Conservation (phyloP, 1,140 invertebrate species). For the Gonatopus flavifemur region DNA sequence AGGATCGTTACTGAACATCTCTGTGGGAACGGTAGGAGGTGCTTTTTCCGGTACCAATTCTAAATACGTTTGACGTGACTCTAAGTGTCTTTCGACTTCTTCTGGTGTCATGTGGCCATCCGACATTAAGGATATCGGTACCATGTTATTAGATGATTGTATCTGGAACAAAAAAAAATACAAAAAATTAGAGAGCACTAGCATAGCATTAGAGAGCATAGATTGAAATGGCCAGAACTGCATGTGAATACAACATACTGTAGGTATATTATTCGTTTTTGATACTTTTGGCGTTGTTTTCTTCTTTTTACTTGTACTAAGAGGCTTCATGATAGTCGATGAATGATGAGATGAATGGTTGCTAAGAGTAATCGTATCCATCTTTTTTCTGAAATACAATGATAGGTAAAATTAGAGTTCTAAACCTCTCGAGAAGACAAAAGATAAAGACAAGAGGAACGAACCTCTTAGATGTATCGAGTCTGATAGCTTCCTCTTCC, state of each 20-base stretch:
- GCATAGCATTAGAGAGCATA: background rate
- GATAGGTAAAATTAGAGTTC: background rate
- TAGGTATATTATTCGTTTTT: constrained; percentile 43
- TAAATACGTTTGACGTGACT: constrained; percentile 79
- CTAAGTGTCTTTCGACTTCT: constrained; percentile 86
- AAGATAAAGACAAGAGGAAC: background rate
- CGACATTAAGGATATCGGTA: constrained; percentile 59
- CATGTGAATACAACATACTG: no score
- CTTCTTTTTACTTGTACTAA: constrained; percentile 57
- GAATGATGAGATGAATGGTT: constrained; percentile 51
- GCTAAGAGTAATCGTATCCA: constrained; percentile 45
- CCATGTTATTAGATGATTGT: constrained; percentile 43
- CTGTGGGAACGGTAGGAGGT: constrained; percentile 83
- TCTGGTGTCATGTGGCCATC: constrained; percentile 88
- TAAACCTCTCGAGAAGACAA: background rate
- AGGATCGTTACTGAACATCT: constrained; percentile 91
- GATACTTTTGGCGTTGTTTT: constrained; percentile 50
- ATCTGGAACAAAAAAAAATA: constrained; percentile 24
- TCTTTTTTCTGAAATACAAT: constrained; percentile 46
- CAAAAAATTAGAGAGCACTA: background rate
- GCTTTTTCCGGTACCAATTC: constrained; percentile 83
- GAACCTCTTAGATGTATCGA: constrained; percentile 60
- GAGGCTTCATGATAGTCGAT: constrained; percentile 48
- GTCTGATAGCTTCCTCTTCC: constrained; percentile 70
- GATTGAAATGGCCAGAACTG: background rate